phyloP scores from a whole-genome alignment of 2,797 vertebrate species.

The Rhabdophis nuchalis region DNA sequence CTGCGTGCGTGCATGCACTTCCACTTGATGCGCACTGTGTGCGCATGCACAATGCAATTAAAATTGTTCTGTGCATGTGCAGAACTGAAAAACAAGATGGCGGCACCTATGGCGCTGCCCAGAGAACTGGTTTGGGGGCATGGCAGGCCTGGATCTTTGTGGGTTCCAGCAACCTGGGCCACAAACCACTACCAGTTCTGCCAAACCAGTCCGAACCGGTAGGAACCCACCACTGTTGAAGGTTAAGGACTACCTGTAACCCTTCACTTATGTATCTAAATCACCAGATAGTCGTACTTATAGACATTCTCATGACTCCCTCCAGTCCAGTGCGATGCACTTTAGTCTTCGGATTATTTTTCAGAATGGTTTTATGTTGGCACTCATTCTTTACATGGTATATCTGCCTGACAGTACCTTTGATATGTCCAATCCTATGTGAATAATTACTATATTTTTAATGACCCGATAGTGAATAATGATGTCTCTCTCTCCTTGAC shows the following conservation, averaged over 20 bases:
- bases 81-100: no score
- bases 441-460: background rate
- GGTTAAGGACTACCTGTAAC: background rate
- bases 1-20: no score
- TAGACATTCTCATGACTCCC: background rate
- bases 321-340: background rate
- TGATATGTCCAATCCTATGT: background rate
- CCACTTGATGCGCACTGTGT: no score
- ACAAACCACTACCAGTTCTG: no score
- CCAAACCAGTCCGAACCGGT: no score
- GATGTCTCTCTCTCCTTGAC: background rate
- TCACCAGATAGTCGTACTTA: background rate
- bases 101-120: no score
- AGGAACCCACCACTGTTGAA: no score
- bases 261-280: background rate
- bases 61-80: no score
- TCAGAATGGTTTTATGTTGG: background rate
- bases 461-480: background rate
- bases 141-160: no score
- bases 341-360: background rate
- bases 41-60: no score
- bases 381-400: background rate
- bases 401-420: background rate
- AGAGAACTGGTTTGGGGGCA: no score
- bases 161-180: no score